phyloP scores from a whole-genome alignment of 2,888 invertebrate genomes.

The Sarcophaga caerulescens region DNA sequence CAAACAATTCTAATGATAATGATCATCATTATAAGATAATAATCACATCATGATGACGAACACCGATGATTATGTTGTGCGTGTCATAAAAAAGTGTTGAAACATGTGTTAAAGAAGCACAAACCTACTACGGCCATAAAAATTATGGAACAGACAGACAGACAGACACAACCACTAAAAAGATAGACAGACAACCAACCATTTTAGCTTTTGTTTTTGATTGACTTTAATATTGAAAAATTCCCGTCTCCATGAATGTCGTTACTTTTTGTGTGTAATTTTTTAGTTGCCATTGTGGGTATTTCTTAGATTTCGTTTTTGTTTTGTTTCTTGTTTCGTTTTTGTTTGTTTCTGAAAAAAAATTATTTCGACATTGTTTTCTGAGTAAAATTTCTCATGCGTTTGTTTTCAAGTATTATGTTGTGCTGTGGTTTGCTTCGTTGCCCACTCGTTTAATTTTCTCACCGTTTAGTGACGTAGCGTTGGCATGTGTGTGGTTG shows the following conservation, averaged over 20 bases:
- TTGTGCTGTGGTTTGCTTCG: too few relatives aligned
- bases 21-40: background rate
- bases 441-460: background rate
- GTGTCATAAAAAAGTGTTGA: conserved; percentile 39
- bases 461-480: background rate
- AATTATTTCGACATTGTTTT: background rate
- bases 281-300: too few relatives aligned
- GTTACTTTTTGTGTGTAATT: too few relatives aligned
- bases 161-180: background rate
- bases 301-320: conserved; percentile 30
- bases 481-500: background rate
- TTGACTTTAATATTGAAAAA: conserved; percentile 24
- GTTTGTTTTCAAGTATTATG: too few relatives aligned
- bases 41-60: background rate
- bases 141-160: conserved; percentile 10
- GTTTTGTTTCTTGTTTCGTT: conserved; percentile 25
- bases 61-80: conserved; percentile 31
- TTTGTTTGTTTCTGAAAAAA: background rate
- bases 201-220: background rate
- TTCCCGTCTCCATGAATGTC: background rate
- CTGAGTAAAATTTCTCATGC: too few relatives aligned
- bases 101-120: conserved; percentile 54
- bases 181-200: background rate
- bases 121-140: too few relatives aligned
- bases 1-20: conserved; percentile 1